These are phyloP conservation scores for Nettapus auritus DNA, from an alignment of 2,113 vertebrate species.

Conservation along the genomic window DNA sequence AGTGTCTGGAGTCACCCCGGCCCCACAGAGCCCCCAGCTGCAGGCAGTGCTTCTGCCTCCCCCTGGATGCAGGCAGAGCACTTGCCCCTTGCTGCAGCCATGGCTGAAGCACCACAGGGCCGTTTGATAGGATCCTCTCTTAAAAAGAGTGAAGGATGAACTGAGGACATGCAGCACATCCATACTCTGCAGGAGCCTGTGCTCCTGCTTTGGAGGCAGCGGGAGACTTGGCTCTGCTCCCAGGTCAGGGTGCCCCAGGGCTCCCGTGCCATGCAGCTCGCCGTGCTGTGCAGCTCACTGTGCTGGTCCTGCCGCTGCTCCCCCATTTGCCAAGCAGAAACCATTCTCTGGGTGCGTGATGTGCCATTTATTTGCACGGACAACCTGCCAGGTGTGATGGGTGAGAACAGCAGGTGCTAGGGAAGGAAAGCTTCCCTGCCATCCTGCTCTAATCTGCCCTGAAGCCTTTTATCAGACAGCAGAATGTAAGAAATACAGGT, in stretches of 20 bases:
- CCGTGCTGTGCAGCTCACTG: accelerated
- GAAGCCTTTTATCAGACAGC: background rate
- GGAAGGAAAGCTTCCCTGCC: background rate
- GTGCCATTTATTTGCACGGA: background rate
- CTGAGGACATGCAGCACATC: accelerated
- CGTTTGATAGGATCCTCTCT: background rate
- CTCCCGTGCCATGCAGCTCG: background rate
- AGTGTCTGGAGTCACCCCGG: accelerated
- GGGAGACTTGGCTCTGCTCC: background rate
- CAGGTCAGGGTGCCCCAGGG: background rate
- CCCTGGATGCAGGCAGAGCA: accelerated
- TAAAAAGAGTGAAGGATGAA: background rate
- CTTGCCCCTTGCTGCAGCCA: background rate
- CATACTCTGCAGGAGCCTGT: accelerated
- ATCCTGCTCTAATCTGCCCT: background rate
- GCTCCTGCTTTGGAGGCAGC: no score
- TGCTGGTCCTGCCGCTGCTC: background rate
- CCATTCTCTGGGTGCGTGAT: accelerated
- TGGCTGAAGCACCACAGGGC: no score
- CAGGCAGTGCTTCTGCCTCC: background rate
- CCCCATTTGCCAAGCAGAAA: background rate
- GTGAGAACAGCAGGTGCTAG: background rate
- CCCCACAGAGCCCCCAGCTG: background rate
- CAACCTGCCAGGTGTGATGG: accelerated
- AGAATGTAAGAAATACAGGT: accelerated